phyloP scores from a whole-genome alignment of 2,888 invertebrate genomes.

The Ferrisia virgata region DNA sequence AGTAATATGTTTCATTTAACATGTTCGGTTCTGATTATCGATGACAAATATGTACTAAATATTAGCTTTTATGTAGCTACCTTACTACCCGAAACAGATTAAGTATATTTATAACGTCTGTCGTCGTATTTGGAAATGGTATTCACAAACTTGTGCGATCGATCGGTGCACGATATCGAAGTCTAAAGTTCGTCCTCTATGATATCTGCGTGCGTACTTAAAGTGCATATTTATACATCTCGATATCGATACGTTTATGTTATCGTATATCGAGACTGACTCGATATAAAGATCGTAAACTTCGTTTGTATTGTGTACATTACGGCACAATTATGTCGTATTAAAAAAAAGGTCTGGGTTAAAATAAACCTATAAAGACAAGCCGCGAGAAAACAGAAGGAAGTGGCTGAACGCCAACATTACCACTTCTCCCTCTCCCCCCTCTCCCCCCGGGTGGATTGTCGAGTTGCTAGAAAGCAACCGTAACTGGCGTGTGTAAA shows the following conservation, averaged over 20 bases:
- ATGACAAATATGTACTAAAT: background rate
- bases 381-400: background rate
- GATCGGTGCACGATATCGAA: background rate
- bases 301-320: background rate
- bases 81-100: background rate
- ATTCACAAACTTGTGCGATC: background rate
- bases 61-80: background rate
- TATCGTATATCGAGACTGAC: background rate
- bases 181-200: background rate
- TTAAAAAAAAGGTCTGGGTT: background rate
- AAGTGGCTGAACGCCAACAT: slow-evolving; percentile 15
- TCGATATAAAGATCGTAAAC: background rate
- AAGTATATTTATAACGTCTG: too few relatives aligned
- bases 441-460: background rate
- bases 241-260: background rate
- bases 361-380: background rate
- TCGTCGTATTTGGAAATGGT: background rate
- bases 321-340: background rate
- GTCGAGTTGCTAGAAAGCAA: background rate
- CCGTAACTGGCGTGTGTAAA: background rate
- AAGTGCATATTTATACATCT: too few relatives aligned
- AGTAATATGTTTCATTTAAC: background rate
- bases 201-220: background rate
- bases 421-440: too few relatives aligned
- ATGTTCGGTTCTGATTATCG: background rate